Percentiles rank a stretch among this genome's conserved stretches.
Conservation (phyloP, 1,140 invertebrate species). For the Habropoda laboriosa region DNA sequence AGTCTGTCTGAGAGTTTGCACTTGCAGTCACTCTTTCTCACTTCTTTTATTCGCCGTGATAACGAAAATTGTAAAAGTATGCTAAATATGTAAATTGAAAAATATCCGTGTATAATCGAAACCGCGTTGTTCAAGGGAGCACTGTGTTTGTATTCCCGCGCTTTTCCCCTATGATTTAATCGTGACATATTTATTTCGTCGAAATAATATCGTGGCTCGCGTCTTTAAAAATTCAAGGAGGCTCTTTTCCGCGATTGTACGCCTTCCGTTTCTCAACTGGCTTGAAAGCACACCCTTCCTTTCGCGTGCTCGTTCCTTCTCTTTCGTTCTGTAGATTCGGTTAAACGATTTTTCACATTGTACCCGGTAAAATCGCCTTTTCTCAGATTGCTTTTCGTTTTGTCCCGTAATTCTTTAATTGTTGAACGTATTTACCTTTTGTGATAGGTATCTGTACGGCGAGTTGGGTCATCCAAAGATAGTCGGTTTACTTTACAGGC, state of each 20-base stretch:
- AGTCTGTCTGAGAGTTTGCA: too few relatives aligned
- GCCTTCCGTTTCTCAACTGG: neutral
- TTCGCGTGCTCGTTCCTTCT: neutral
- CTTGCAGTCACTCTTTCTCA: too few relatives aligned
- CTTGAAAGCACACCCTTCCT: neutral
- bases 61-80: too few relatives aligned
- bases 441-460: too few relatives aligned
- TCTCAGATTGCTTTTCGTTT: neutral
- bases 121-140: too few relatives aligned
- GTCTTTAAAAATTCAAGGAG: neutral
- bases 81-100: too few relatives aligned
- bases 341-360: neutral
- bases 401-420: neutral
- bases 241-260: neutral
- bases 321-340: neutral
- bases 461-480: neutral
- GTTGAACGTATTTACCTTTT: neutral
- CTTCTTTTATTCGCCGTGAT: too few relatives aligned
- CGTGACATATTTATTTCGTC: neutral
- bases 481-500: neutral
- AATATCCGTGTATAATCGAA: too few relatives aligned
- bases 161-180: neutral
- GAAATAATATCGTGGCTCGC: neutral
- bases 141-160: too few relatives aligned
- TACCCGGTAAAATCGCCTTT: neutral